Percentiles rank a stretch among this genome's conserved stretches.
phyloP scores from a whole-genome alignment of 2,113 vertebrate genomes.

The Elachura formosa region DNA sequence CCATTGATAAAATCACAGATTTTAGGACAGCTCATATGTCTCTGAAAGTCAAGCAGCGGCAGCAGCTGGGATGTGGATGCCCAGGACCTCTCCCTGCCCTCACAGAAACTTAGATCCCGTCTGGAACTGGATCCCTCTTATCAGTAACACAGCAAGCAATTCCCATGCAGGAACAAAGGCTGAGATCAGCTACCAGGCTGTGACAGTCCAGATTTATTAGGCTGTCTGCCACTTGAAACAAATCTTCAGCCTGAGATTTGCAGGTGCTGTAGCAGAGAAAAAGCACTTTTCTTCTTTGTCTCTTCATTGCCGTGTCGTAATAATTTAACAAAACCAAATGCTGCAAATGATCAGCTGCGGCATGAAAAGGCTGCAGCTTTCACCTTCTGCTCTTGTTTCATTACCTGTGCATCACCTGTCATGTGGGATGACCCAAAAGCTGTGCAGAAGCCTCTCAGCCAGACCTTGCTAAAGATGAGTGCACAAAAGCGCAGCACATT shows the following conservation, averaged over 20 bases:
- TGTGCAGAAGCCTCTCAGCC: neutral
- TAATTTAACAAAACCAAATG: neutral
- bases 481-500: neutral
- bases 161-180: neutral
- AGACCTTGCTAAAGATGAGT: neutral
- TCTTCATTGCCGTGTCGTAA: neutral
- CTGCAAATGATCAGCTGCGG: neutral
- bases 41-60: neutral
- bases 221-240: neutral
- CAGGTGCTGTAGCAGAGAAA: neutral
- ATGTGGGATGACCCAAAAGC: neutral
- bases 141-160: neutral
- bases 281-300: neutral
- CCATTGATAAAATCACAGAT: neutral
- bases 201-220: constrained; percentile 18
- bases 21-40: neutral
- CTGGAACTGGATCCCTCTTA: constrained; percentile 25
- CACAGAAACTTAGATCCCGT: neutral
- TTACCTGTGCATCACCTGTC: neutral
- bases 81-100: neutral
- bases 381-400: neutral
- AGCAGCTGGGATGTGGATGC: neutral
- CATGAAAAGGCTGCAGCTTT: neutral
- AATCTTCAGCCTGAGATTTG: constrained; percentile 30
- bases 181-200: neutral